Evolutionary conservation across 2,113 vertebrate species (phyloP).

Genomic region (Nyctibius bracteatus): DNA sequence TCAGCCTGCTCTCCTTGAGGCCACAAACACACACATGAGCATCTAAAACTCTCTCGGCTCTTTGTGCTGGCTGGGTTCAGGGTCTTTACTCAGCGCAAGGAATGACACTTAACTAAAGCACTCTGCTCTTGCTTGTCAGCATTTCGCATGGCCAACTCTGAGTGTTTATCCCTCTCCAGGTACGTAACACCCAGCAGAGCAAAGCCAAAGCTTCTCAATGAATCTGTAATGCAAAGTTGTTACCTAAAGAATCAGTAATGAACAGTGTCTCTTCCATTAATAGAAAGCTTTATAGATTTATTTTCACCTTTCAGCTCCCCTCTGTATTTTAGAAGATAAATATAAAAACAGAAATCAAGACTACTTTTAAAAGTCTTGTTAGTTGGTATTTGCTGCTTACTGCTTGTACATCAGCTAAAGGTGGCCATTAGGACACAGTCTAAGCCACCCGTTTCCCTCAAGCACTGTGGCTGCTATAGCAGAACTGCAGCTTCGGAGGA

Average conservation of each 20-base stretch:
- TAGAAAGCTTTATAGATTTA: neutral
- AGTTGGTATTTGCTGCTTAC: neutral
- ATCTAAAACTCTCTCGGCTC: neutral
- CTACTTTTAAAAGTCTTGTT: neutral
- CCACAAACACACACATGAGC: neutral
- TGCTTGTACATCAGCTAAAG: neutral
- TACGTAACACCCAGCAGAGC: neutral
- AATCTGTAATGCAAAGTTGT: neutral
- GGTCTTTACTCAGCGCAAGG: neutral
- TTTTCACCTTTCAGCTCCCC: neutral
- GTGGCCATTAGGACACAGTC: neutral
- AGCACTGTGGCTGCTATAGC: neutral
- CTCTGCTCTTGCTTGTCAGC: neutral
- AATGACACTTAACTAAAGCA: neutral
- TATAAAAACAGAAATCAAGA: neutral
- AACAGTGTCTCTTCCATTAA: rapidly evolving
- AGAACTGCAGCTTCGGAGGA: neutral
- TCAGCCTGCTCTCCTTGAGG: neutral
- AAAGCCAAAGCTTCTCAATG: neutral
- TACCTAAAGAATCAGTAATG: neutral
- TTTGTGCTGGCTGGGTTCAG: neutral
- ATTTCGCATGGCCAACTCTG: neutral
- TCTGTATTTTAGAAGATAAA: neutral
- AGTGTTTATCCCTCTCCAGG: neutral
- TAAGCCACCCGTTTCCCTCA: neutral